A percentile compares a stretch with the other conserved stretches of the same genome.
phyloP scores from a whole-genome alignment of 2,888 invertebrate genomes.

The Gisinianus flammeolus region DNA sequence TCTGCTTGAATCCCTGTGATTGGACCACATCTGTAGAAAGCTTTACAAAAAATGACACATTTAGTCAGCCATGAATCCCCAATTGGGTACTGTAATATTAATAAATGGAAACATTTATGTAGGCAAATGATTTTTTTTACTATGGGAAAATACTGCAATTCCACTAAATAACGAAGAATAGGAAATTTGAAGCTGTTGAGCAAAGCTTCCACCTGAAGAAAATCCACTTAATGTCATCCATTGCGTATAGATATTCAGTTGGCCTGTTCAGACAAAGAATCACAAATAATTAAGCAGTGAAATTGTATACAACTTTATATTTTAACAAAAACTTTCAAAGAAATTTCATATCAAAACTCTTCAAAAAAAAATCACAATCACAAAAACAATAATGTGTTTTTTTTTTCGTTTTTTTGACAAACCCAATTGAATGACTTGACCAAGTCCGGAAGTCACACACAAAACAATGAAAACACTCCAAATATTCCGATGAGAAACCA shows the following conservation, averaged over 20 bases:
- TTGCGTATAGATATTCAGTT: conserved; percentile 42
- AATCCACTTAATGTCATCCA: conserved; percentile 55
- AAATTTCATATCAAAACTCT: background rate
- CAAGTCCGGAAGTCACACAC: background rate
- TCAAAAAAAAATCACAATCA: background rate
- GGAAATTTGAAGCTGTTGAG: conserved; percentile 56
- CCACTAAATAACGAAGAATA: conserved; percentile 55
- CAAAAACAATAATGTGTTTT: background rate
- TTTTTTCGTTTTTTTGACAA: background rate
- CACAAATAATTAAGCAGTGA: background rate
- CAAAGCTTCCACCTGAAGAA: conserved; percentile 56
- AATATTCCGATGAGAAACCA: background rate
- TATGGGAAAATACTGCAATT: conserved; percentile 56
- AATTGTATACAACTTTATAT: background rate
- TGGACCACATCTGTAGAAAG: conserved; percentile 56
- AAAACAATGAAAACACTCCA: background rate
- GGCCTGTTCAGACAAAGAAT: conserved; percentile 1
- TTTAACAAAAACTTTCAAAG: background rate
- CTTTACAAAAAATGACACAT: conserved; percentile 33
- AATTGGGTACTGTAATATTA: background rate
- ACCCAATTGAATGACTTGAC: background rate
- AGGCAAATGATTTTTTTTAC: conserved; percentile 40
- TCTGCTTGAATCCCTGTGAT: conserved; percentile 46
- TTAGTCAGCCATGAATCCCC: background rate
- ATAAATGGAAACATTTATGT: background rate